Evolutionary conservation across 2,113 vertebrate species (phyloP), one percentile per base, ranked within the genome.

Genomic region (Indri indri): DNA sequence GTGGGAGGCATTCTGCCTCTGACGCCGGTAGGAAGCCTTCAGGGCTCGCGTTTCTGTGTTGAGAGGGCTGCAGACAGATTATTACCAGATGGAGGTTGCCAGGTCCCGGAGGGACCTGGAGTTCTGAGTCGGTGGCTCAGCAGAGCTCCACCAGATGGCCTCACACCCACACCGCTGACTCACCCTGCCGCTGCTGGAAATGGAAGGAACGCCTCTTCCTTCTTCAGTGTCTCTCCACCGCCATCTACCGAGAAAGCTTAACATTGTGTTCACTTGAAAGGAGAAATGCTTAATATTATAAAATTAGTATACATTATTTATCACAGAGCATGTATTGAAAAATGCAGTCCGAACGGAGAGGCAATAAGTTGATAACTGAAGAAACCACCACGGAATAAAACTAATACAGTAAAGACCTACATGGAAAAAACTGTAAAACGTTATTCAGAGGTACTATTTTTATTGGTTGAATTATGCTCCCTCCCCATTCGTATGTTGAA

Each of bases 181-280:
- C 68, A 82, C 34, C 18, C 32, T 71, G 40, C 5, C 32, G 45
- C 10, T 84, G 54, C n/a, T 59, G 25, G 22, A 94, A 93, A 91
- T 47, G n/a, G 37, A 92, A 92, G 73, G 25, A 66, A 84, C 57
- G 1, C 45, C 45, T 95, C 68, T 47, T 74, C 6, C 25, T 61
- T 6, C 47, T 74, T 88, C 42, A 66, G 22, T 91, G 77, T 70
- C 65, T 45, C 83, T 96, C 50, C 70, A 71, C 37, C 3, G 30
- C 83, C 45, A 57, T 94, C 92, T 96, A 77, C 61, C 73, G 86
- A 77, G 76, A 65, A 70, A 73, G 63, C 9, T 63, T 86, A 65
- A n/a, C 25, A 90, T 47, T 0, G 9, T 88, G 9, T 12, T 25
- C 50, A 13, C 63, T 66, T 65, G 42, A 86, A 92, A 96, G 50